Base-by-base conservation (phyloP, 2,113 vertebrate genomes). In the Platycercus adscitus region DNA sequence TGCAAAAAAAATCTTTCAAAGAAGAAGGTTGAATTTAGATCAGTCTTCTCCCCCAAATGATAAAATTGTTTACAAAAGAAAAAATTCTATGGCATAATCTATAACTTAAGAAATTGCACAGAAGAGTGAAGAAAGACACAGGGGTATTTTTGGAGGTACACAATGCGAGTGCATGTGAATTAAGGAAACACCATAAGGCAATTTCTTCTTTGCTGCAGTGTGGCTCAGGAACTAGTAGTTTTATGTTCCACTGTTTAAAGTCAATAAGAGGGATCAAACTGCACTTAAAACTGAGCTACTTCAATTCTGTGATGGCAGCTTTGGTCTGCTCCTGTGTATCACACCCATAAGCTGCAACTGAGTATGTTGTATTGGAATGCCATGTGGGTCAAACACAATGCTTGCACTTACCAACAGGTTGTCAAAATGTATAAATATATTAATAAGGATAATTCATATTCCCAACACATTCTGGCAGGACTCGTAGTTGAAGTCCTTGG, bases 1-100 rank as follows among this genome's bases (percentile, higher is more conserved):
- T 61, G 11, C 10, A 52, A 66, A 73, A 39, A 68, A 80, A 66
- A 76, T 9, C 2, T 39, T 71, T 55, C 25, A 53, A 66, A 53
- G 20, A 35, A 83, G 89, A 69, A 77, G 9, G 17, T 7, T 78
- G 6, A 55, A 53, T 86, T 86, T 81, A 86, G 55, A 46, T 33
- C 10, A 77, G 6, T 33, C 10, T 8, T 43, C 33, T 15, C 7
- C 11, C 5, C 9, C 73, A 88, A 49, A 0, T 6, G 8, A 53
- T n/a, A 52, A 88, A 75, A 78, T 29, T 2, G 37, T 56, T 65
- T 41, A 6, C 1, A 9, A 72, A 35, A 79, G 19, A 71, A 8
- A 35, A 23, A 28, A 10, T 43, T 55, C 7, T 47, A 37, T 13
- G 81, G 26, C 6, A 80, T 76, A 89, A 75, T 58, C 39, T 76